Evolutionary conservation across 2,888 invertebrate species (phyloP), one percentile per base, ranked within the genome.

Genomic region (Cantharis rufa): DNA sequence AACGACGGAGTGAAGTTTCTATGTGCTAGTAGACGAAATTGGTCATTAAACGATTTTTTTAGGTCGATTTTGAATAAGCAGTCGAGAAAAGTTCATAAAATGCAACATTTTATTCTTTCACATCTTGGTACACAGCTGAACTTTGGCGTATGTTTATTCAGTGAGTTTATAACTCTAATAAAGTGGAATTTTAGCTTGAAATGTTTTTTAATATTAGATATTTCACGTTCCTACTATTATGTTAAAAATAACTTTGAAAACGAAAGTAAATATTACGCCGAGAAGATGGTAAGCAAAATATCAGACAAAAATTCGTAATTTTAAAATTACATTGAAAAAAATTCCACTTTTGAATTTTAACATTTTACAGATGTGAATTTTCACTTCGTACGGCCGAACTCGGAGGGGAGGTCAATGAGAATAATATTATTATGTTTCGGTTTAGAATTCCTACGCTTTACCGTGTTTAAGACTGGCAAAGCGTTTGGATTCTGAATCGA

Each of bases 391-490:
- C 18, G 4, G 63, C 13, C 13, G 18, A n/a, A 2, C 27, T 2
- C 2, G 27, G 27, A 28, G 10, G 27, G 13, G 1, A 66, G 24
- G 9, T 16, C 16, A 11, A 48, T 16, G 15, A 16, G 1, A 18
- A 15, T 7, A 15, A 27, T 70, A 74, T 70, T 76, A 66, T 66
- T 76, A 86, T 87, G 89, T 91, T 93, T 92, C 89, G 94, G 90
- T 95, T 96, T 96, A 96, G 95, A 96, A 96, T 96, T 95, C 95
- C 95, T 95, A 95, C 95, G 95, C 95, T 95, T 96, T 95, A 95
- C 95, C 95, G 93, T 93, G 88, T 89, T 86, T 89, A 84, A 82
- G 88, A 88, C 91, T 91, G 95, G 95, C 94, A 96, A 96, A 95
- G 95, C 95, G 95, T 96, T 95, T 94, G 95, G 95, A 95, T 95